Base-by-base conservation (phyloP, 2,888 invertebrate species). In the Spodoptera picta region DNA sequence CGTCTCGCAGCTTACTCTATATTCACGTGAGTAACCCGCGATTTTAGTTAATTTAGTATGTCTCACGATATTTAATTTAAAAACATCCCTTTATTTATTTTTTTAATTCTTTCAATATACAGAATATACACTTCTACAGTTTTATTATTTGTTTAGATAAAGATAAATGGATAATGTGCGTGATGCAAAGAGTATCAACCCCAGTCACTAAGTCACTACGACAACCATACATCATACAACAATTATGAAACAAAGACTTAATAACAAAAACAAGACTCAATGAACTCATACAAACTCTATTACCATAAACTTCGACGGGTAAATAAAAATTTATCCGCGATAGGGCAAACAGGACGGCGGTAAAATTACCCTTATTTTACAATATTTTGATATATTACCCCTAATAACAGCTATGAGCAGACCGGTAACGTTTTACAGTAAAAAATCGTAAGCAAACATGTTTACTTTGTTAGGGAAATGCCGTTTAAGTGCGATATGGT, bases 351-450 rank as follows among this genome's bases (percentile, higher is more conserved):
- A 90, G 36, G 5, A 36, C 7, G 36, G 78, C 85, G 79, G 85
- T 86, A 83, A 86, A 90, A 91, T 90, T 89, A 89, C 90, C 88
- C 87, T 77, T 79, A 83, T 85, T 89, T 86, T 86, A 89, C 86
- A 90, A 90, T 92, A 90, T 91, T 92, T 90, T 94, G 94, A 94
- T 93, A 90, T 93, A 94, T 93, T 89, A 87, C 89, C 86, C 81
- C 68, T 94, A 94, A 94, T 94, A 94, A 93, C 87, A 91, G 90
- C 66, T 79, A 81, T 52, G 69, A 75, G 83, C 83, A 76, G 79
- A 81, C 78, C 78, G 75, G 73, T 83, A 83, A 79, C 83, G 86
- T 84, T 90, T 87, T 85, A 87, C 85, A 88, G 85, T 91, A 86
- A 83, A 87, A 92, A 94, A 94, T 93, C 92, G 89, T 88, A 85